Percentiles rank a stretch among this genome's conserved stretches.
These are phyloP conservation scores for Cavia porcellus DNA, from an alignment of 2,113 vertebrate genomes.

Conservation along the genomic window DNA sequence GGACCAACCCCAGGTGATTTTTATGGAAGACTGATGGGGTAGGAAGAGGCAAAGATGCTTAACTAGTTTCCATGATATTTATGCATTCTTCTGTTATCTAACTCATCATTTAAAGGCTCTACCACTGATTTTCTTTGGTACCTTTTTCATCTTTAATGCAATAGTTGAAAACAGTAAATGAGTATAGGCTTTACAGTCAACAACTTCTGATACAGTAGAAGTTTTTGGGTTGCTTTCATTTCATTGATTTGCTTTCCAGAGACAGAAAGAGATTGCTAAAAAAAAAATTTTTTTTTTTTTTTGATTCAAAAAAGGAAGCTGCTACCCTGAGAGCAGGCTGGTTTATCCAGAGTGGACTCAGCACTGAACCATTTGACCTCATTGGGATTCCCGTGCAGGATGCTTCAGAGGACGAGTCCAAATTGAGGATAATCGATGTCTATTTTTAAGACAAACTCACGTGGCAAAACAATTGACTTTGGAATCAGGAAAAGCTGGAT, in stretches of 20 bases:
- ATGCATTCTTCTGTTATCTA: neutral
- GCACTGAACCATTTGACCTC: neutral
- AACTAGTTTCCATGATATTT: neutral
- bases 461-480: neutral
- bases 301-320: neutral
- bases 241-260: constrained; percentile 24
- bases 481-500: neutral
- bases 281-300: neutral
- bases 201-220: neutral
- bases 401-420: neutral
- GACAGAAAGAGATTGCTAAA: neutral
- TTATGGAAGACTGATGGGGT: neutral
- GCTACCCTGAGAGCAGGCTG: neutral
- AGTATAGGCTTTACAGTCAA: neutral
- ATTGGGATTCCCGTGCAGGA: neutral
- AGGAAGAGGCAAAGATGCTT: constrained; percentile 4
- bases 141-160: neutral
- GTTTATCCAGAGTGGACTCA: neutral
- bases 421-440: neutral
- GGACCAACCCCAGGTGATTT: neutral
- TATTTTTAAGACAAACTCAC: neutral
- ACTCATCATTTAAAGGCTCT: neutral
- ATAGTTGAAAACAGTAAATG: neutral
- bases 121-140: neutral
- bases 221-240: neutral